phyloP scores from a whole-genome alignment of 2,113 vertebrate genomes.

The Trematocara zebra region DNA sequence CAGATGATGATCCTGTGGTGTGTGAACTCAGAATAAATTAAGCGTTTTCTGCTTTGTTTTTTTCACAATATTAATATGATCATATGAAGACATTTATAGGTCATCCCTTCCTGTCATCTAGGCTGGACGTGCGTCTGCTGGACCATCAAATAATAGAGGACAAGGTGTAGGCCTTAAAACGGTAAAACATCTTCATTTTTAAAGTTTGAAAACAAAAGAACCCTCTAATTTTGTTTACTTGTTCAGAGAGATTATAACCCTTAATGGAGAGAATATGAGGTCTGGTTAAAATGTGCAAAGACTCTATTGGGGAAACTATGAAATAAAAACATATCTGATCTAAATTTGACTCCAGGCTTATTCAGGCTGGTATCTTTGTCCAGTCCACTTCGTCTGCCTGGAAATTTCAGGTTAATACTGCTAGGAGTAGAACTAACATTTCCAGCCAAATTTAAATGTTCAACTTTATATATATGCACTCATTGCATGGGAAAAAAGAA shows the following conservation, averaged over 20 bases:
- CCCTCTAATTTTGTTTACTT: accelerated
- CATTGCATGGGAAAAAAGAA: not conserved
- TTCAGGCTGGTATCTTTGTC: not conserved
- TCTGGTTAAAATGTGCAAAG: not conserved
- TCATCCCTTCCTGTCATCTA: not conserved
- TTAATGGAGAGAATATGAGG: not conserved
- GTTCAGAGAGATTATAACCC: not conserved
- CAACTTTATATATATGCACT: not conserved
- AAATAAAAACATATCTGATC: not conserved
- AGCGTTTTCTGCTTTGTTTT: accelerated
- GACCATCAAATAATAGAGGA: not conserved
- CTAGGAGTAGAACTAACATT: not conserved
- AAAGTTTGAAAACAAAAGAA: not conserved
- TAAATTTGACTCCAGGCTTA: not conserved
- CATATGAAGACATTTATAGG: not conserved
- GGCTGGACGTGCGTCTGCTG: not conserved
- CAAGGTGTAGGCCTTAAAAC: not conserved
- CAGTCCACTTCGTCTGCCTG: not conserved
- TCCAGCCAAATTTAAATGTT: not conserved
- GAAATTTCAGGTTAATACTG: not conserved
- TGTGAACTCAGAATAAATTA: not conserved
- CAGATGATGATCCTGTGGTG: not conserved
- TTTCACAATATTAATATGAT: not conserved
- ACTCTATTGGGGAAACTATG: not conserved
- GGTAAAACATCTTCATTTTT: not conserved